Base-by-base conservation (phyloP, 2,888 invertebrate species). In the Dugesia japonica region DNA sequence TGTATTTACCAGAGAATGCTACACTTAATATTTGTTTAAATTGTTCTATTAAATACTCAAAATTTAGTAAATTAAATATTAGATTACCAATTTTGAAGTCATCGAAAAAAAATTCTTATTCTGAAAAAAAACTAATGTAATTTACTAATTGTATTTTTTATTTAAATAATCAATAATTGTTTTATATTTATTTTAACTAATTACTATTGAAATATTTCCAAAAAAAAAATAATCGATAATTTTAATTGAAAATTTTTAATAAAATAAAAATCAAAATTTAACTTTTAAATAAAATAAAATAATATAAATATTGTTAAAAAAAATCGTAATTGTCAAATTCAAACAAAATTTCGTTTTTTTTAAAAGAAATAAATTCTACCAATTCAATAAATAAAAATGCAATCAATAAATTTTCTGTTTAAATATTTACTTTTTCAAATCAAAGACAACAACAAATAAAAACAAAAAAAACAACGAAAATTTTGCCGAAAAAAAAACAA, bases 351-450 rank as follows among this genome's bases (percentile, higher is more conserved):
- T n/a, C n/a, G n/a, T n/a, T n/a, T n/a, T n/a, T n/a, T n/a, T n/a
- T n/a, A n/a, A n/a, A n/a, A n/a, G n/a, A n/a, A n/a, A n/a, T n/a
- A n/a, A n/a, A 31, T 7, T 31, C 13, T 31, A 9, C 56, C n/a
- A 56, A 56, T 56, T 56, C 56, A 56, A 56, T 56, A 56, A 56
- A 23, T n/a, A 27, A 42, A 23, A 23, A 42, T 26, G 33, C 73
- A 42, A 42, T 73, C 73, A 38, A 73, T 73, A 73, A 73, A 23
- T 17, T 42, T 73, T 73, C 27, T 73, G 42, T 73, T 73, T 42
- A 73, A 26, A 73, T 26, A 38, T 73, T 73, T 38, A 73, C n/a
- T 73, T 42, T 42, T 13, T 20, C 31, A 28, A 73, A 73, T 56
- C 56, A 56, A 56, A 56, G n/a, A 56, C 56, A 56, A 56, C 56